phyloP scores from a whole-genome alignment of 2,797 vertebrate species.

The Hydrophis major region DNA sequence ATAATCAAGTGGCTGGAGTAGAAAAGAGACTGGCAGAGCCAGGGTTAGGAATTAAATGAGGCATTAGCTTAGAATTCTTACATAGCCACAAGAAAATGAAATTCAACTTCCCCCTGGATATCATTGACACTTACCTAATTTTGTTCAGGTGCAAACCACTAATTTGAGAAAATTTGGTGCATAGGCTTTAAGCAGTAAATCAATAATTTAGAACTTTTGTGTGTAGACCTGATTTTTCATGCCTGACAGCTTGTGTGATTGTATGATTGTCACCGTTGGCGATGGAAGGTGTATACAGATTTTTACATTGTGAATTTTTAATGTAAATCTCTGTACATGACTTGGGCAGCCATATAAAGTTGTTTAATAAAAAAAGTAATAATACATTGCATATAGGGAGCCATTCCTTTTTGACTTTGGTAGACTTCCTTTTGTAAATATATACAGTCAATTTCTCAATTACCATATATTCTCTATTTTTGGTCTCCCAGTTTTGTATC shows the following conservation, averaged over 20 bases:
- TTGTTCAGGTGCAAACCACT: neutral
- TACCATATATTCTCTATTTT: neutral
- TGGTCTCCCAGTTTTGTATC: neutral
- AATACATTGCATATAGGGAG: neutral
- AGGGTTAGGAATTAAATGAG: neutral
- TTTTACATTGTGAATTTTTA: neutral
- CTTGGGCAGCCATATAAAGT: neutral
- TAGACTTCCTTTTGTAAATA: neutral
- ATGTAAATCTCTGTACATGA: neutral
- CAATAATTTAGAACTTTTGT: neutral
- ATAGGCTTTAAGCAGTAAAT: neutral
- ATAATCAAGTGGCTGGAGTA: neutral
- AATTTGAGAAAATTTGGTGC: neutral
- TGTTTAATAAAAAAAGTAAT: neutral
- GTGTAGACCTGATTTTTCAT: neutral
- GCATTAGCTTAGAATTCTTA: neutral
- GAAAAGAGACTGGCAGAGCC: neutral
- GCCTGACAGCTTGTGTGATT: neutral
- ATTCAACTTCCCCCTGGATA: neutral
- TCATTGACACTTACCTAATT: neutral
- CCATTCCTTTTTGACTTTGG: neutral
- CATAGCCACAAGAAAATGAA: neutral
- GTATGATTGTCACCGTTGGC: neutral
- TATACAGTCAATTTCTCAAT: neutral
- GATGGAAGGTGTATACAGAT: neutral